Conservation (phyloP, 2,113 vertebrate species). For the Morone saxatilis region DNA sequence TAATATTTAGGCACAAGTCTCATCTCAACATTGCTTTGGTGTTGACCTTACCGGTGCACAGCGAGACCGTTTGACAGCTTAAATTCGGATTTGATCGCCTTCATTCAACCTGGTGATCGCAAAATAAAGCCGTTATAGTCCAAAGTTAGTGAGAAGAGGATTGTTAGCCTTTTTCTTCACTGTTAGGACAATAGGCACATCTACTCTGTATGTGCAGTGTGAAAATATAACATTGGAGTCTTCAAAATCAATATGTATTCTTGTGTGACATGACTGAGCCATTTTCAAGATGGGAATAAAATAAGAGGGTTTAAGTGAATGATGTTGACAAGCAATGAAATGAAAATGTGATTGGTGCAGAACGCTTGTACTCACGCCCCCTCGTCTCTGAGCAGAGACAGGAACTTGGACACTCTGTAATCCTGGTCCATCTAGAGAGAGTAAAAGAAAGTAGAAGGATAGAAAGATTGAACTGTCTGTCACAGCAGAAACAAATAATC, state of each 20-base stretch:
- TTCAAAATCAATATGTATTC: not conserved
- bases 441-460: not conserved
- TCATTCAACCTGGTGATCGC: constrained; percentile 82
- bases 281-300: constrained; percentile 8
- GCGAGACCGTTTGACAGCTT: constrained; percentile 44
- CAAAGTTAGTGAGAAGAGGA: not conserved
- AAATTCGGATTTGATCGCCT: constrained; percentile 84
- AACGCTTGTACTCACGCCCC: constrained; percentile 90
- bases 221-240: not conserved
- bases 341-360: not conserved
- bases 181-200: not conserved
- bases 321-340: not conserved
- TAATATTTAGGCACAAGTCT: constrained; percentile 3
- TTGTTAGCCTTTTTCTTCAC: not conserved
- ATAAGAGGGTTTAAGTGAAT: not conserved
- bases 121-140: constrained; percentile 62
- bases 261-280: not conserved
- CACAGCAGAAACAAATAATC: not conserved
- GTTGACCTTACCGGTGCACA: constrained; percentile 71
- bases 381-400: constrained; percentile 94
- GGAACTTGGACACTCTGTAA: constrained; percentile 95
- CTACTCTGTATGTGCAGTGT: not conserved
- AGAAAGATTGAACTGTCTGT: not conserved
- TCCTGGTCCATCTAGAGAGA: constrained; percentile 92
- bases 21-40: not conserved